phyloP scores from a whole-genome alignment of 2,888 invertebrate species.

The Luperina testacea region DNA sequence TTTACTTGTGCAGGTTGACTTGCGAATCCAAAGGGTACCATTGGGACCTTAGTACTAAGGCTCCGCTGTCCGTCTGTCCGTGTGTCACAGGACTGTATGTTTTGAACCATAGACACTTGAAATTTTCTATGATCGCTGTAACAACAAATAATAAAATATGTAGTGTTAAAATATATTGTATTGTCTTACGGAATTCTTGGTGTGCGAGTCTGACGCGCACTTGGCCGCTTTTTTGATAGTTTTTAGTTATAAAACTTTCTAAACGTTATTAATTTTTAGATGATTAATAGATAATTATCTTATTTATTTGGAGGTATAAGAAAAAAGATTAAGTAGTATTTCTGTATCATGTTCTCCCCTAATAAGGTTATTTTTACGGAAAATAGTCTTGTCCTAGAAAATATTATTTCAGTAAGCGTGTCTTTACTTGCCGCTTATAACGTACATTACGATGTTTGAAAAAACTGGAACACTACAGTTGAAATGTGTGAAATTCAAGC shows the following conservation, averaged over 20 bases:
- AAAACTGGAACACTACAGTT: slow-evolving; percentile 22
- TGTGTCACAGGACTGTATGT: too few relatives aligned
- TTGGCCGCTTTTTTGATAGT: not conserved
- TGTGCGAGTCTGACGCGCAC: too few relatives aligned
- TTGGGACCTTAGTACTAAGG: too few relatives aligned
- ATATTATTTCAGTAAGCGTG: slow-evolving; percentile 24
- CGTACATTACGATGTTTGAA: not conserved
- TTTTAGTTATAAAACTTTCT: not conserved
- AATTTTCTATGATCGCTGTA: too few relatives aligned
- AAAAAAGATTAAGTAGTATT: not conserved
- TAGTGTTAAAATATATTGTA: too few relatives aligned
- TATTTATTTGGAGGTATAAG: not conserved
- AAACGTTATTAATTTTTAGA: not conserved
- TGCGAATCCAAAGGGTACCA: too few relatives aligned
- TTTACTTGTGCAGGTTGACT: too few relatives aligned
- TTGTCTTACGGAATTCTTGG: too few relatives aligned
- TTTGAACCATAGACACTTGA: too few relatives aligned
- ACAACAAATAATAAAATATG: too few relatives aligned
- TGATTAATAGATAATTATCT: too few relatives aligned
- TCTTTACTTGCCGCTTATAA: slow-evolving; percentile 21
- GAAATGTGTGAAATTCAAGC: slow-evolving; percentile 48
- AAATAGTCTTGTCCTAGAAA: not conserved
- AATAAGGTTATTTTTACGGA: not conserved
- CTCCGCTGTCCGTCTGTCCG: too few relatives aligned
- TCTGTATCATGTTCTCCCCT: not conserved